phyloP scores from a whole-genome alignment of 1,140 invertebrate species.

The Centruroides sculpturatus region DNA sequence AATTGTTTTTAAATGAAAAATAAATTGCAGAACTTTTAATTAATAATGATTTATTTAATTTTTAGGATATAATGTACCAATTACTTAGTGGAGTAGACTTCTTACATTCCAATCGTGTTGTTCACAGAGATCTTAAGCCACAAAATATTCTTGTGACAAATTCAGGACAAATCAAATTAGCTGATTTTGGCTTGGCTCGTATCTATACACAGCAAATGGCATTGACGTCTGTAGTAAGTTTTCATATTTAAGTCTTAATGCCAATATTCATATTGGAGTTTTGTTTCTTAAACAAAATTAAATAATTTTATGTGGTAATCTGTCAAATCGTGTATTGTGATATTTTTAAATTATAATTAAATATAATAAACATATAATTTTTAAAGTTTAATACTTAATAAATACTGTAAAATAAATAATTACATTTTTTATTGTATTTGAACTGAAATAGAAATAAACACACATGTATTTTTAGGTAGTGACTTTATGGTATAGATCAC shows the following conservation, averaged over 20 bases:
- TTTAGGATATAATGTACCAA: conserved; percentile 66
- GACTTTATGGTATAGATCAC: conserved; percentile 95
- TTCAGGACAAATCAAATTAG: conserved; percentile 72
- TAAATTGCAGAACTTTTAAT: neutral
- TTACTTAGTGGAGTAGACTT: conserved; percentile 88
- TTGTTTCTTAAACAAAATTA: too few species aligned
- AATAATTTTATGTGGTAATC: too few species aligned
- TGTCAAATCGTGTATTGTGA: too few species aligned
- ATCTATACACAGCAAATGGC: conserved; percentile 86
- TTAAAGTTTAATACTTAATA: too few species aligned
- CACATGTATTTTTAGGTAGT: conserved; percentile 63
- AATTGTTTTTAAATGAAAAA: neutral
- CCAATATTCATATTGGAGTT: conserved; percentile 83
- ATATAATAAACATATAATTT: too few species aligned
- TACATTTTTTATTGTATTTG: too few species aligned
- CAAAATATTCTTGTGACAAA: conserved; percentile 85
- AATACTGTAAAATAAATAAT: too few species aligned
- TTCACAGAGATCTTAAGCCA: conserved; percentile 85
- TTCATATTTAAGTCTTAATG: conserved; percentile 58
- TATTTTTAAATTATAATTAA: neutral
- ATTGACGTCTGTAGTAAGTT: conserved; percentile 81
- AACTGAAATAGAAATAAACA: too few species aligned
- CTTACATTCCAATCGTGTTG: conserved; percentile 74
- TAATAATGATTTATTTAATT: conserved; percentile 9
- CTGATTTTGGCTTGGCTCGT: conserved; percentile 92